phyloP scores from a whole-genome alignment of 2,797 vertebrate species.

The Diplodus sargus region DNA sequence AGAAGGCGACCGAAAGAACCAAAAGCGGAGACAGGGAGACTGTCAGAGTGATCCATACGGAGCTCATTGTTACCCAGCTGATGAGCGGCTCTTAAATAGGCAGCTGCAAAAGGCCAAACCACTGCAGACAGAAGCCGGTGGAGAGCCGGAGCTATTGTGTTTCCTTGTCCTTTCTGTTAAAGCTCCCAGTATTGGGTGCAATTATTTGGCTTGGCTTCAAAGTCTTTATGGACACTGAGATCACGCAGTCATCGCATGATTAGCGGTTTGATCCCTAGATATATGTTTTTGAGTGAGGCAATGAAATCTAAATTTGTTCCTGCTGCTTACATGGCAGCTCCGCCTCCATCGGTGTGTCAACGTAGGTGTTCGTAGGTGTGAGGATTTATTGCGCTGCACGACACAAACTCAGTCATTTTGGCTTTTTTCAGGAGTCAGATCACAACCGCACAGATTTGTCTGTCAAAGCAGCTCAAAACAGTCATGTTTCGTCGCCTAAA shows the following conservation, averaged over 20 bases:
- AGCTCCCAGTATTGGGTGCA: slow-evolving; percentile 11
- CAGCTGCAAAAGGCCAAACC: slow-evolving; percentile 46
- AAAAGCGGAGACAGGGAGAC: slow-evolving; percentile 42
- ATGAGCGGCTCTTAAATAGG: slow-evolving; percentile 58
- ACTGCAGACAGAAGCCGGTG: slow-evolving; percentile 25
- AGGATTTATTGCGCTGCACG: slow-evolving; percentile 51
- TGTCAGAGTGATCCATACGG: slow-evolving; percentile 55
- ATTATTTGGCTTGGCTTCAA: slow-evolving; percentile 12
- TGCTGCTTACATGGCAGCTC: slow-evolving; percentile 54
- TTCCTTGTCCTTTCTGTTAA: slow-evolving; percentile 27
- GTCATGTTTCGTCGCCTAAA: not conserved
- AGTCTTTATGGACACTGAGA: slow-evolving; percentile 11
- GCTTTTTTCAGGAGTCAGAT: slow-evolving; percentile 23
- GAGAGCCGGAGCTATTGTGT: slow-evolving; percentile 32
- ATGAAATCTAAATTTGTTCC: slow-evolving; percentile 53
- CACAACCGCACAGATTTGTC: slow-evolving; percentile 4
- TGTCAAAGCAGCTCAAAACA: slow-evolving; percentile 4
- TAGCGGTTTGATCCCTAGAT: no score
- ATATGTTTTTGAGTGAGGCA: slow-evolving; percentile 6
- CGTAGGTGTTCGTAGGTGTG: slow-evolving; percentile 71
- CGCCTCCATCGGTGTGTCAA: slow-evolving; percentile 47
- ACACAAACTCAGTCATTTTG: slow-evolving; percentile 25
- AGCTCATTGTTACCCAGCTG: slow-evolving; percentile 69
- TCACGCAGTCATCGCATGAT: not conserved
- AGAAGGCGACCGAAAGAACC: slow-evolving; percentile 55